phyloP scores from a whole-genome alignment of 1,140 invertebrate genomes.

The Drosophila bipectinata region DNA sequence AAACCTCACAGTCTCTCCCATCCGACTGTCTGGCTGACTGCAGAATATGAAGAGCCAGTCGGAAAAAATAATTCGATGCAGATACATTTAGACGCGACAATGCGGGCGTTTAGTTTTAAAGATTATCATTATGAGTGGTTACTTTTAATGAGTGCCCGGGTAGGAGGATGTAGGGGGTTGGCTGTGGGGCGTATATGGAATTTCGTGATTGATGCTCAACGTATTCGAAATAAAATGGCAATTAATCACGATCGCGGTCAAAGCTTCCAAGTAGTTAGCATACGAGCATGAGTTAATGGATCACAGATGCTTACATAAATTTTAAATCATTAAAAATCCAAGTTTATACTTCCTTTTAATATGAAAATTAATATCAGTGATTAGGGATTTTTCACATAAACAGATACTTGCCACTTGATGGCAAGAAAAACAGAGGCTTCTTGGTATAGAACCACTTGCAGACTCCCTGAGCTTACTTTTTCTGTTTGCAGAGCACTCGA shows the following conservation, averaged over 20 bases:
- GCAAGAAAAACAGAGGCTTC: constrained; percentile 4
- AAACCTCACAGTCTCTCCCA: constrained; percentile 4
- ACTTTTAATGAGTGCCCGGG: constrained; percentile 17
- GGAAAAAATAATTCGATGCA: constrained; percentile 8
- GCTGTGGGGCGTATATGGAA: constrained; percentile 40
- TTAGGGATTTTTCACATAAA: constrained; percentile 8
- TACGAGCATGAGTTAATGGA: constrained; percentile 12
- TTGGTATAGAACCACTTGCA: constrained; percentile 14
- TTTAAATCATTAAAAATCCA: background rate
- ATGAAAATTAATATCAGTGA: background rate
- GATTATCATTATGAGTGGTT: constrained; percentile 61
- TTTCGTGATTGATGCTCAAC: constrained; percentile 51
- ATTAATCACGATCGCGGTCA: constrained; percentile 44
- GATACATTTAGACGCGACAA: constrained; percentile 51
- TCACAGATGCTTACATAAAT: background rate
- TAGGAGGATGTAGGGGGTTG: constrained; percentile 5
- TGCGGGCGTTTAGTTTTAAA: constrained; percentile 58
- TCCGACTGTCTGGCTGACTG: constrained; percentile 17
- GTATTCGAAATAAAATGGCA: constrained; percentile 34
- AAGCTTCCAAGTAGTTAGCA: constrained; percentile 24
- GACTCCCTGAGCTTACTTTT: constrained; percentile 15
- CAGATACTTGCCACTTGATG: constrained; percentile 13
- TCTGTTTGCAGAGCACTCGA: constrained; percentile 45
- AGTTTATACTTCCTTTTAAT: background rate
- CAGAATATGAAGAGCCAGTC: constrained; percentile 33